These are phyloP conservation scores for Stegana nigrithorax DNA, from an alignment of 2,888 invertebrate species.

Conservation along the genomic window DNA sequence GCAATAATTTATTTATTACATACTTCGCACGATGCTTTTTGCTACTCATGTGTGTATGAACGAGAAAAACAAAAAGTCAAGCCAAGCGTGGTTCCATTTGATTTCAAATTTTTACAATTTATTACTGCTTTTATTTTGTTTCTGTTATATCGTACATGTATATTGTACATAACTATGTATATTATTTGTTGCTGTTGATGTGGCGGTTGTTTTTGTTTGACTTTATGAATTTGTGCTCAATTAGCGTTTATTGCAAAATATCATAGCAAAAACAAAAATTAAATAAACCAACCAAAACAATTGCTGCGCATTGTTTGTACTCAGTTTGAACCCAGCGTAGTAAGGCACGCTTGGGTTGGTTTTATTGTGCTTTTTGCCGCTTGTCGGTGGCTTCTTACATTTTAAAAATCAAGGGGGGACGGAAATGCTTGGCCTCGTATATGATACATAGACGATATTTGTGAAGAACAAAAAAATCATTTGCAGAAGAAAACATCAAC, in stretches of 20 bases:
- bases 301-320: neutral
- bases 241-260: conserved; percentile 39
- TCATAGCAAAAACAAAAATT: conserved; percentile 16
- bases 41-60: no score
- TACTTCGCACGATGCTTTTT: no score
- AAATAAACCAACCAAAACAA: conserved; percentile 10
- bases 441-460: neutral
- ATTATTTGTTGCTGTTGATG: neutral
- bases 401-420: no score
- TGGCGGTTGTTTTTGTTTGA: neutral
- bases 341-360: no score
- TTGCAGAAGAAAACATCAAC: no score
- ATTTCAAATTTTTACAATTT: conserved; percentile 1
- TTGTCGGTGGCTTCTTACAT: neutral
- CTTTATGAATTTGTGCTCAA: conserved; percentile 33
- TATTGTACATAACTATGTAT: neutral
- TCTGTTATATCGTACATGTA: neutral
- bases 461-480: neutral
- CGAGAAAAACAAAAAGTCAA: no score
- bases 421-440: neutral
- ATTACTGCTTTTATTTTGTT: neutral
- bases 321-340: no score
- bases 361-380: neutral
- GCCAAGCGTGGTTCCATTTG: conserved; percentile 11
- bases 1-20: no score